Evolutionary conservation across 2,797 vertebrate species (phyloP).

Genomic region (Enteromius treurensis): DNA sequence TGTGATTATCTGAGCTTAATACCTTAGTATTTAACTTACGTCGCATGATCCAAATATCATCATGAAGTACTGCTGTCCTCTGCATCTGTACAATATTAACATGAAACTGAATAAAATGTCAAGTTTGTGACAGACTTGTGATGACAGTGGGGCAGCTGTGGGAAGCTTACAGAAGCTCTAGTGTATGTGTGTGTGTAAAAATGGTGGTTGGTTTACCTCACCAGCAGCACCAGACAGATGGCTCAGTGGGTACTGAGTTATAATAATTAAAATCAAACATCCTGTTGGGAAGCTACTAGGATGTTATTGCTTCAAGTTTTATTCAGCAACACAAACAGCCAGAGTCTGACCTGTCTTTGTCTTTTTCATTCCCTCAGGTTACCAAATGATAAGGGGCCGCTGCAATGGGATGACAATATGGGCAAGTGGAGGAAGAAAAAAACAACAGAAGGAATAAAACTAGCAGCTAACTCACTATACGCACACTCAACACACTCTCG

Average conservation of each 20-base stretch:
- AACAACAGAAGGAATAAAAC: conserved; percentile 37
- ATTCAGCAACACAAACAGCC: conserved; percentile 12
- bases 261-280: conserved; percentile 75
- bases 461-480: conserved; percentile 59
- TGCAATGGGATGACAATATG: conserved; percentile 54
- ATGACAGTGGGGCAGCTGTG: conserved; percentile 15
- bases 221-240: conserved; percentile 74
- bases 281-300: conserved; percentile 64
- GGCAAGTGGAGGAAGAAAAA: conserved; percentile 22
- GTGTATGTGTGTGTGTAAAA: not conserved
- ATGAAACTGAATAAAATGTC: not conserved
- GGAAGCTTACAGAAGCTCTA: conserved; percentile 54
- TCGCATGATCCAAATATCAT: conserved; percentile 4
- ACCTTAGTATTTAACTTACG: not conserved
- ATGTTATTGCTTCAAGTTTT: conserved; percentile 22
- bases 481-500: conserved; percentile 52
- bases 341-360: conserved; percentile 25
- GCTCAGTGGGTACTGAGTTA: conserved; percentile 57
- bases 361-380: conserved; percentile 67
- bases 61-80: not conserved
- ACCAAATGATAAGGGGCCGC: conserved; percentile 60
- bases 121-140: conserved; percentile 16
- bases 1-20: conserved; percentile 13
- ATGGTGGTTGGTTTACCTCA: conserved; percentile 51
- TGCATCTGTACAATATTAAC: not conserved